Evolutionary conservation across 2,113 vertebrate species (phyloP), one percentile per base, ranked within the genome.

Genomic region (Amazona guildingii): DNA sequence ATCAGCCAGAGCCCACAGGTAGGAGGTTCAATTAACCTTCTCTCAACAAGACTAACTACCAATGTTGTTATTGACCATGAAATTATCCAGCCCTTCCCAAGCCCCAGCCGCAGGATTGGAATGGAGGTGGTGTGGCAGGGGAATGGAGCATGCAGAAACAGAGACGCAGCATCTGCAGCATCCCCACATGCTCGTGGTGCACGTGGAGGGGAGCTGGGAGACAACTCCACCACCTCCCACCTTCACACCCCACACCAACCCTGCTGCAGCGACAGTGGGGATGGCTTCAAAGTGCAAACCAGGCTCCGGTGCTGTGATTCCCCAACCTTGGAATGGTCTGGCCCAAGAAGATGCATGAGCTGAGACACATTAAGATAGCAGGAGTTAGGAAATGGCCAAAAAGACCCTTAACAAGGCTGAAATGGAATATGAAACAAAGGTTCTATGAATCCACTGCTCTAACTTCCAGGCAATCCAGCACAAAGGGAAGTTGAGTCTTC

Each of bases 1-100:
- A 96, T 92, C 95, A 97, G 89, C 83, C 86, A 82, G 94, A 85
- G 95, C 94, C 92, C 94, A 41, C 63, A 89, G 91, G 94, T 95
- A 90, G 95, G 96, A 97, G 95, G 97, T 7, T 17, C 94, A 97
- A 97, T 97, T 97, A 97, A 97, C 97, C 94, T 97, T 96, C 95
- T 93, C 91, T 72, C 72, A 83, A 96, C 96, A 96, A 95, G 94
- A 97, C 94, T 85, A 95, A 95, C 94, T 83, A 96, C 87, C 91
- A 33, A 29, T 61, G 94, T 81, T 93, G 83, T 81, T 82, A 97
- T 97, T 76, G 90, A 95, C 93, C 95, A 87, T 66, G 83, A 95
- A 94, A 90, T 86, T 76, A 39, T 5, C 80, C 80, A 54, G 82
- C 73, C 51, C 70, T 82, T 82, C 51, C 41, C 83, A 43, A 95